Evolutionary conservation across 2,888 invertebrate genomes (phyloP).

Genomic region (Trichogramma dendrolimi): DNA sequence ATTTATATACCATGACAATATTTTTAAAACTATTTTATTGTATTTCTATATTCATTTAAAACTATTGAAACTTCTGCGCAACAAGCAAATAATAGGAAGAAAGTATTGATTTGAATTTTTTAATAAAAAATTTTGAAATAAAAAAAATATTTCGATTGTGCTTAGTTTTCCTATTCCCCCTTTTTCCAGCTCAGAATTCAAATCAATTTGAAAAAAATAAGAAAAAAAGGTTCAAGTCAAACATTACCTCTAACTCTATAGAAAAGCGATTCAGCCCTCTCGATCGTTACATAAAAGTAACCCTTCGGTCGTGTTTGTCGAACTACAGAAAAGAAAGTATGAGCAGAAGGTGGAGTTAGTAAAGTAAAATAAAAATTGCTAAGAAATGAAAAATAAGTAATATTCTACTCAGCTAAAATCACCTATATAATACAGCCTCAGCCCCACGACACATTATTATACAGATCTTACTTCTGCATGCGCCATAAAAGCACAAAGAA

Average conservation of each 20-base stretch:
- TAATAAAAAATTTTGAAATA: slow-evolving; percentile 1
- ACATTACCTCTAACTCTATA: slow-evolving; percentile 42
- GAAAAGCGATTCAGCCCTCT: slow-evolving; percentile 49
- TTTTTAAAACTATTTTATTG: background rate
- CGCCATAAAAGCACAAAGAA: slow-evolving; percentile 16
- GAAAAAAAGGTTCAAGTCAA: background rate
- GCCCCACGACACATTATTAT: slow-evolving; percentile 6
- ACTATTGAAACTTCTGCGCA: background rate
- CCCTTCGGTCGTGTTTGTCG: slow-evolving; percentile 50
- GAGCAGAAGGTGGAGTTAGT: slow-evolving; percentile 24
- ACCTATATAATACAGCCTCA: no score
- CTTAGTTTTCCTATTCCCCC: no score
- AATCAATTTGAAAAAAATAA: slow-evolving; percentile 11
- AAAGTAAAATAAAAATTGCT: background rate
- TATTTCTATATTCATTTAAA: no score
- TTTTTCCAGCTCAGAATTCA: no score
- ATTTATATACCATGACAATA: slow-evolving; percentile 13
- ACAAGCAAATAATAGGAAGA: background rate
- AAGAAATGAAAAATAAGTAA: background rate
- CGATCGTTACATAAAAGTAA: slow-evolving; percentile 47
- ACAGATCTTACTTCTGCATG: slow-evolving; percentile 15
- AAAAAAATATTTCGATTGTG: background rate
- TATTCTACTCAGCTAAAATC: background rate
- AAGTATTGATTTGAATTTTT: slow-evolving; percentile 1
- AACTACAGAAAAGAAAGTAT: slow-evolving; percentile 49